These are phyloP conservation scores for Eulithis prunata DNA, from an alignment of 2,888 invertebrate species.

Conservation along the genomic window DNA sequence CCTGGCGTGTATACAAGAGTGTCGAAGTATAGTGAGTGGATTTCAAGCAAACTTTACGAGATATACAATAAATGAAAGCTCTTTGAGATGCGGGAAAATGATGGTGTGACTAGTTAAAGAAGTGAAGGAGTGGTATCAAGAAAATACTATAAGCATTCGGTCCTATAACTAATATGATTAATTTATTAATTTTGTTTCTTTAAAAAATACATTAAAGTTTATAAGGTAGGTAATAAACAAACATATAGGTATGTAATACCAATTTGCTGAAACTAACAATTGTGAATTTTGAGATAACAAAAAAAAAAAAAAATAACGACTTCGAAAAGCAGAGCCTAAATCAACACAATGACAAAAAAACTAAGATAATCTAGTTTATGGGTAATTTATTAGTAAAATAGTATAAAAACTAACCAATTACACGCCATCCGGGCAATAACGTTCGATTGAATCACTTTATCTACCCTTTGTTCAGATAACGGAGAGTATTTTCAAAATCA, in stretches of 20 bases:
- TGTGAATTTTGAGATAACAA: no score
- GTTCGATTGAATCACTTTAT: conserved; percentile 47
- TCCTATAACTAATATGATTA: no score
- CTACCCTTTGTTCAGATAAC: conserved; percentile 48
- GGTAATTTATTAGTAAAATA: conserved; percentile 1
- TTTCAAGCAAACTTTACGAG: conserved; percentile 42
- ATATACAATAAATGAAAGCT: conserved; percentile 22
- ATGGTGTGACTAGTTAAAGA: conserved; percentile 4
- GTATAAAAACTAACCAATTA: conserved; percentile 46
- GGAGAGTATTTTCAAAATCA: conserved; percentile 37
- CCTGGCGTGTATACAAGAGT: conserved; percentile 85
- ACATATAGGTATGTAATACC: no score
- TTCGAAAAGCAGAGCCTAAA: no score
- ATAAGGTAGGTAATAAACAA: no score
- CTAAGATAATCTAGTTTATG: no score
- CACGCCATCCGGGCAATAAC: conserved; percentile 38
- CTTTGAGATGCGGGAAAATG: conserved; percentile 19
- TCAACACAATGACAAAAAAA: no score
- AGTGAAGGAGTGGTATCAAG: background rate
- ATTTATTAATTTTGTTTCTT: no score
- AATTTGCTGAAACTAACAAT: no score
- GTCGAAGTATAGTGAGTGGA: conserved; percentile 68
- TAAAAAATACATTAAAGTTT: no score
- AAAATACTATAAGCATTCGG: background rate
- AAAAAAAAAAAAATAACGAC: no score